Conservation (phyloP, 2,113 vertebrate species). For the Oncorhynchus mykiss region DNA sequence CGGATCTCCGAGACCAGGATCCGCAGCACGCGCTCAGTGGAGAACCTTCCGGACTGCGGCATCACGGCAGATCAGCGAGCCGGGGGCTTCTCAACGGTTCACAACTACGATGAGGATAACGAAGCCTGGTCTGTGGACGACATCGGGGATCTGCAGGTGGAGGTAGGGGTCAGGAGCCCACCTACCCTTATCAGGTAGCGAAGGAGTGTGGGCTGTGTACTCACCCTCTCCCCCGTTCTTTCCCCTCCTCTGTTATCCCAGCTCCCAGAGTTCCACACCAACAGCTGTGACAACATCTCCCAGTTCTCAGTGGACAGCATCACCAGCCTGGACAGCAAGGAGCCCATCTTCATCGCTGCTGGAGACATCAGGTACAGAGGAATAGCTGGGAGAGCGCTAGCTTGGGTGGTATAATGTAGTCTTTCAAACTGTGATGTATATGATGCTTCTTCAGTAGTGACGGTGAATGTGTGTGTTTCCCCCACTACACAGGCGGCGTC, state of each 20-base stretch:
- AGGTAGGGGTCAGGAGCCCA: slow-evolving; percentile 72
- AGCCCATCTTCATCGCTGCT: slow-evolving; percentile 91
- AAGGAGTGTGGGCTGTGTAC: too few relatives aligned
- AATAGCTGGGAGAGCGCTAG: not conserved
- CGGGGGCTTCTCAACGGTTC: slow-evolving; percentile 86
- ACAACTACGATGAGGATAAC: slow-evolving; percentile 94
- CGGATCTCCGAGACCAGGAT: slow-evolving; percentile 94
- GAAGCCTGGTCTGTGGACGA: slow-evolving; percentile 96
- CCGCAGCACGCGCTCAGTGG: slow-evolving; percentile 90
- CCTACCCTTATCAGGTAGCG: too few relatives aligned
- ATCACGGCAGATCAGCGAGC: slow-evolving; percentile 84
- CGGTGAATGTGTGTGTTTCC: slow-evolving; percentile 8
- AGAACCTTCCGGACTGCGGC: slow-evolving; percentile 91
- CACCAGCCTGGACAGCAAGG: slow-evolving; percentile 94
- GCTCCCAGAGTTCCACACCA: slow-evolving; percentile 90
- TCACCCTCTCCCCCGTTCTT: not conserved
- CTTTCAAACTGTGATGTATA: not conserved
- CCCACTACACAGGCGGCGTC: slow-evolving; percentile 76
- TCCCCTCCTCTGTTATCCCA: slow-evolving; percentile 43
- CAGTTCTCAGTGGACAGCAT: slow-evolving; percentile 98
- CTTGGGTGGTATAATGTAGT: not conserved
- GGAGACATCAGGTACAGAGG: slow-evolving; percentile 87
- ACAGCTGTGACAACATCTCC: slow-evolving; percentile 97
- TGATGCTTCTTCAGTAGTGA: slow-evolving; percentile 5
- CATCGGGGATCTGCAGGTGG: slow-evolving; percentile 93